phyloP scores from a whole-genome alignment of 2,797 vertebrate genomes.

The Neoniphon sammara region DNA sequence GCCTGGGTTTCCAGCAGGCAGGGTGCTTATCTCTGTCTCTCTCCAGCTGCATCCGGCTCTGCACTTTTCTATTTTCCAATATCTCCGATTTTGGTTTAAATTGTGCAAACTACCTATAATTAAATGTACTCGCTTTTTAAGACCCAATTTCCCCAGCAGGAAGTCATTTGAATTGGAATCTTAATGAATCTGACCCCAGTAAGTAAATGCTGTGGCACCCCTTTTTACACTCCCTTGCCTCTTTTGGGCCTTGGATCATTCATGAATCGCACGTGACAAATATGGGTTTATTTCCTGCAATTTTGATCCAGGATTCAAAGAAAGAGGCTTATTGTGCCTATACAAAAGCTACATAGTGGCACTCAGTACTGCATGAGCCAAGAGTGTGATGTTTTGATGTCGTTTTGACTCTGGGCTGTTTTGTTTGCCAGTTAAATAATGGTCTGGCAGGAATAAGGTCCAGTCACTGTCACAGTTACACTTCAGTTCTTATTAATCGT shows the following conservation, averaged over 20 bases:
- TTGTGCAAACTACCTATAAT: constrained; percentile 67
- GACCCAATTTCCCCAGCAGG: constrained; percentile 68
- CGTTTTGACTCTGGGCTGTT: constrained; percentile 55
- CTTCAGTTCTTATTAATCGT: constrained; percentile 61
- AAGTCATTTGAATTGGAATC: constrained; percentile 70
- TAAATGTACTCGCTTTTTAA: constrained; percentile 68
- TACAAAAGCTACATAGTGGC: constrained; percentile 41
- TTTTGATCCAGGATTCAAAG: constrained; percentile 62
- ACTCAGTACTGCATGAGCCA: constrained; percentile 7
- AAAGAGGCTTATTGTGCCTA: constrained; percentile 34
- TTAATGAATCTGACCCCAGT: constrained; percentile 72
- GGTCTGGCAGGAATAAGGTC: constrained; percentile 55
- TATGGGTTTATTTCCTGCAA: constrained; percentile 64
- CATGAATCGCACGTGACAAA: constrained; percentile 69
- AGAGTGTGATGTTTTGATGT: constrained; percentile 59
- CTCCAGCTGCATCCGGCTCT: constrained; percentile 61
- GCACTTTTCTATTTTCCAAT: constrained; percentile 42
- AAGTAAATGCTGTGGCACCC: constrained; percentile 48
- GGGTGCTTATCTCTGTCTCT: constrained; percentile 44
- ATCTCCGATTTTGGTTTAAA: constrained; percentile 45
- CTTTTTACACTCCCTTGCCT: constrained; percentile 37
- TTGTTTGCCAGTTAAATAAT: constrained; percentile 68
- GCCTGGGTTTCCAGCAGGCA: constrained; percentile 37
- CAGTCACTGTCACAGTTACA: constrained; percentile 57
- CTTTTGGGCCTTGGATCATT: constrained; percentile 50